phyloP scores from a whole-genome alignment of 2,113 vertebrate species.

The Pteronura brasiliensis region DNA sequence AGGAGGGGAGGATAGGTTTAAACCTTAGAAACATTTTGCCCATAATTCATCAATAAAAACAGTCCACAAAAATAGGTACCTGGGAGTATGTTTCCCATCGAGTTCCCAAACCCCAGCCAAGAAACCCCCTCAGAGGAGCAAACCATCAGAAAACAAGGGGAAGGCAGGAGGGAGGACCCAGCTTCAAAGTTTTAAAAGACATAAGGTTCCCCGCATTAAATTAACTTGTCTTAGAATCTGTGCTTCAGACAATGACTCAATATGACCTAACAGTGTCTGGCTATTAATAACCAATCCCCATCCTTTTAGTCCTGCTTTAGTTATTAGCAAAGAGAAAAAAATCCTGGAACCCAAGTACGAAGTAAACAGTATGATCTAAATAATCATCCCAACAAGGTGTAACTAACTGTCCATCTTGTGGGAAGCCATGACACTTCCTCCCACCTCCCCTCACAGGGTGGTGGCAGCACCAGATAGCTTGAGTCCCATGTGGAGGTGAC shows the following conservation, averaged over 20 bases:
- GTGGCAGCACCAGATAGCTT: neutral
- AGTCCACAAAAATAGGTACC: conserved; percentile 72
- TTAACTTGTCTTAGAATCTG: neutral
- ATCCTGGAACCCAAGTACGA: neutral
- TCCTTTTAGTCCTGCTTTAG: neutral
- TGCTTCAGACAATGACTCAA: neutral
- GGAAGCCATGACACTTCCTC: neutral
- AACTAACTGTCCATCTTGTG: neutral
- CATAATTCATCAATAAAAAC: conserved; percentile 76
- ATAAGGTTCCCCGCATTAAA: neutral
- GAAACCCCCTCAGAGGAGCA: conserved; percentile 49
- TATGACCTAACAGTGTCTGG: neutral
- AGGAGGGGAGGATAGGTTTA: conserved; percentile 86
- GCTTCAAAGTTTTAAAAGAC: conserved; percentile 11
- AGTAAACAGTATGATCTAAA: neutral
- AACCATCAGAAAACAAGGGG: conserved; percentile 37
- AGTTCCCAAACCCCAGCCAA: conserved; percentile 65
- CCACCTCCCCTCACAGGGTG: neutral
- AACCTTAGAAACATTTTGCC: conserved; percentile 80
- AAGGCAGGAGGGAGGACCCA: conserved; percentile 40
- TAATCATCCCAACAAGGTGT: neutral
- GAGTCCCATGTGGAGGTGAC: neutral
- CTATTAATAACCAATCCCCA: neutral
- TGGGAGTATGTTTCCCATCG: conserved; percentile 51
- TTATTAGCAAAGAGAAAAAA: neutral